These are phyloP conservation scores for Macrophya annulata DNA, from an alignment of 2,888 invertebrate genomes.

Conservation along the genomic window DNA sequence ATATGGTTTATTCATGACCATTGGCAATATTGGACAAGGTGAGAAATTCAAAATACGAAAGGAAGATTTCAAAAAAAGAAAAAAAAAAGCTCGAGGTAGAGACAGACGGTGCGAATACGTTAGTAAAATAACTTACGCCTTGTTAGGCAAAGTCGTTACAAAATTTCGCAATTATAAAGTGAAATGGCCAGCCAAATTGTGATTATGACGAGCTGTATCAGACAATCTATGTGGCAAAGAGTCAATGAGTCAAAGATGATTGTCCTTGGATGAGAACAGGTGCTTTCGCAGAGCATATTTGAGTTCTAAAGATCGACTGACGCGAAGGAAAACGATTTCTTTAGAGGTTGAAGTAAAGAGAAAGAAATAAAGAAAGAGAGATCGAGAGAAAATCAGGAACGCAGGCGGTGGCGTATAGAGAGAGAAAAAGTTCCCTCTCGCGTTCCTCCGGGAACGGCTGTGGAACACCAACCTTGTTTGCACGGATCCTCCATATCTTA, in stretches of 20 bases:
- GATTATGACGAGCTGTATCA: not conserved
- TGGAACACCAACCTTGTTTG: conserved; percentile 49
- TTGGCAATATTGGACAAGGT: conserved; percentile 12
- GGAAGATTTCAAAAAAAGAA: not conserved
- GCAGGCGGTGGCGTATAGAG: not conserved
- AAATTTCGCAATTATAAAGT: not conserved
- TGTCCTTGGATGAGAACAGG: not conserved
- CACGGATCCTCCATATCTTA: conserved; percentile 52
- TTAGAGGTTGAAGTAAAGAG: not conserved
- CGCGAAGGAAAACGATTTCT: not conserved
- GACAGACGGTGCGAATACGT: too few species aligned
- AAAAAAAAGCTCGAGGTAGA: too few species aligned
- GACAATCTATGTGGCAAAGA: not conserved
- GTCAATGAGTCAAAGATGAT: not conserved
- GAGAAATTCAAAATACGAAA: not conserved
- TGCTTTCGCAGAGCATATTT: not conserved
- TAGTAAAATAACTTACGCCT: not conserved
- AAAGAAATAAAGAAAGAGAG: not conserved
- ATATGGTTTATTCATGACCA: not conserved
- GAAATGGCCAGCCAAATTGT: not conserved
- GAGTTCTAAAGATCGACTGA: not conserved
- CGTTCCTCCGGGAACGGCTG: conserved; percentile 49
- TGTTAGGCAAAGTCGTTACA: not conserved
- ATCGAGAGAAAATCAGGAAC: conserved; percentile 17
- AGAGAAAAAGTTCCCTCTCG: conserved; percentile 15